Evolutionary conservation across 1,140 invertebrate genomes (phyloP), one percentile per base, ranked within the genome.

Genomic region (Lutraria rhynchaena): DNA sequence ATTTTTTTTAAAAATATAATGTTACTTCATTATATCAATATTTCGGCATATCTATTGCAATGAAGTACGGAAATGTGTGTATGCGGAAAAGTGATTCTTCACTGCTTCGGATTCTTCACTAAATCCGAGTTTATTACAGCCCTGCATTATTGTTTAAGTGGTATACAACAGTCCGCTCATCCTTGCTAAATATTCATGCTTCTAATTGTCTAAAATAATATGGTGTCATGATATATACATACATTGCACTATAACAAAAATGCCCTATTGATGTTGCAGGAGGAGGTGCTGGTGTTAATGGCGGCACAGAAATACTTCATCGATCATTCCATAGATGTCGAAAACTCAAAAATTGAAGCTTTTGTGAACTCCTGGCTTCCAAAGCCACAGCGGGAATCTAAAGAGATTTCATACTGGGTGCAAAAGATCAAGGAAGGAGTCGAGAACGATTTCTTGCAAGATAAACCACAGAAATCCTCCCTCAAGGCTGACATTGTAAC

Each of bases 251-350:
- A 11, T 46, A n/a, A n/a, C n/a, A n/a, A n/a, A n/a, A n/a, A n/a
- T n/a, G n/a, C n/a, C n/a, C n/a, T n/a, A n/a, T n/a, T 73, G 37
- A 17, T 53, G 17, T 85, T 76, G 4, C 73, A 89, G 88, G 88
- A 89, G 13, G 84, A 88, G 1, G 73, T 81, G 3, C 49, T 88
- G 19, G 69, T 88, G 1, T 51, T 82, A 35, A 61, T 87, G 46
- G 84, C 77, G 0, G 87, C 88, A 19, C 83, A 86, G 67, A 82
- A 83, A 35, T 89, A 84, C 65, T 88, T 82, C 61, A 65, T 88
- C 19, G 86, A 89, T n/a, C 15, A 87, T 55, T 35, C 55, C 7
- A 61, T 65, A 0, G 69, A 83, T 29, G 27, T 27, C 19, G 76
- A 82, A 15, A 55, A 67, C 9, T 63, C 63, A 9, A 87, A 89